A percentile compares a stretch with the other conserved stretches of the same genome.
Evolutionary conservation across 1,140 invertebrate genomes (phyloP).

Genomic region (Hyphantria cunea): DNA sequence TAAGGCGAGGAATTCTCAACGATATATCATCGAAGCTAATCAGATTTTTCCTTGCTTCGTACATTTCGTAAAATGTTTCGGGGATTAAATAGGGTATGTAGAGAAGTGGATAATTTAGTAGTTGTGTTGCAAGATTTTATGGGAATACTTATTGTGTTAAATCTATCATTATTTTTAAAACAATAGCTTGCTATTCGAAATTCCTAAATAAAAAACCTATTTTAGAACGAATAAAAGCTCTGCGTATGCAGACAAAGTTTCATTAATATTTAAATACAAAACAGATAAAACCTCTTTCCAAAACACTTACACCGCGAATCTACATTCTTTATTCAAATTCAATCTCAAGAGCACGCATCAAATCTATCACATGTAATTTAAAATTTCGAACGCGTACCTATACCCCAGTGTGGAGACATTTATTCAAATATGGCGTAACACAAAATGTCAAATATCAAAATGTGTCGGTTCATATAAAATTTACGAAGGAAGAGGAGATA

Average conservation of each 20-base stretch:
- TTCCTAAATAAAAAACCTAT: neutral
- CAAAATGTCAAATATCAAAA: conserved; percentile 25
- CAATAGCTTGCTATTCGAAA: neutral
- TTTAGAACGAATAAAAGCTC: too few relatives aligned
- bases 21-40: conserved; percentile 79
- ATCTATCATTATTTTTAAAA: conserved; percentile 13
- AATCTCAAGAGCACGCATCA: conserved; percentile 14
- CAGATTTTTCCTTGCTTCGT: conserved; percentile 70
- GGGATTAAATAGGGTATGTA: conserved; percentile 55
- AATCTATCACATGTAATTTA: conserved; percentile 23
- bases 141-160: conserved; percentile 30
- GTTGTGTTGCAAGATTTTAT: conserved; percentile 36
- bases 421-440: conserved; percentile 17
- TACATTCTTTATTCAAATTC: conserved; percentile 6
- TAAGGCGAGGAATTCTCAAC: conserved; percentile 66
- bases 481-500: conserved; percentile 48
- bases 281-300: neutral
- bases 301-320: neutral
- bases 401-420: conserved; percentile 24
- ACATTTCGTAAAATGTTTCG: conserved; percentile 55
- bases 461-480: conserved; percentile 31
- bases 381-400: conserved; percentile 24
- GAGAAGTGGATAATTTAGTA: conserved; percentile 48
- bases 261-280: conserved; percentile 17
- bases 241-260: neutral